phyloP scores from a whole-genome alignment of 1,140 invertebrate species.

The Trachymyrmex septentrionalis region DNA sequence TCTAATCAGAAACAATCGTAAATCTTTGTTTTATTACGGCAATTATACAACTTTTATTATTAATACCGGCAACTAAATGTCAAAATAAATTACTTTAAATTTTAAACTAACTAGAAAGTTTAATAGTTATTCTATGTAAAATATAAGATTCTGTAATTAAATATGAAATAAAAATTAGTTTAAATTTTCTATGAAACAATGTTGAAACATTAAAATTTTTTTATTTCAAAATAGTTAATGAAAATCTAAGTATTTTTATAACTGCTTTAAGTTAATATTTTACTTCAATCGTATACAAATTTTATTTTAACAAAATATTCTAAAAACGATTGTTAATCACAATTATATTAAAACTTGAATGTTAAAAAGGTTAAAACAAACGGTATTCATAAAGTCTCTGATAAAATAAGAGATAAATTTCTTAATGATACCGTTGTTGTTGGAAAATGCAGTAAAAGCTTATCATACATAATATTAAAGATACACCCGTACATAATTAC shows the following conservation, averaged over 20 bases:
- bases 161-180: not conserved
- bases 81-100: not conserved
- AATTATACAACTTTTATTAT: slow-evolving; percentile 4
- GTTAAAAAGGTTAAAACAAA: not conserved
- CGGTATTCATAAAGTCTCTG: not conserved
- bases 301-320: not conserved
- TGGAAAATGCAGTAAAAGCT: not conserved
- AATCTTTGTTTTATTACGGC: not conserved
- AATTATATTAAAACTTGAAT: not conserved
- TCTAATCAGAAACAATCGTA: not conserved
- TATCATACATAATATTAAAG: not conserved
- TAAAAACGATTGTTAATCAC: not conserved
- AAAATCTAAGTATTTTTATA: not conserved
- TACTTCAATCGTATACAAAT: not conserved
- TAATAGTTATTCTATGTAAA: not conserved
- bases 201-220: not conserved
- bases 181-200: not conserved
- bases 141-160: slow-evolving; percentile 10
- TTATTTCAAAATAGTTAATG: not conserved
- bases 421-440: not conserved
- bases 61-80: not conserved
- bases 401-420: not conserved
- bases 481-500: not conserved
- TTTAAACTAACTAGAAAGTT: not conserved
- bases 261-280: not conserved